phyloP scores from a whole-genome alignment of 1,140 invertebrate genomes.

The Solenopsis invicta region DNA sequence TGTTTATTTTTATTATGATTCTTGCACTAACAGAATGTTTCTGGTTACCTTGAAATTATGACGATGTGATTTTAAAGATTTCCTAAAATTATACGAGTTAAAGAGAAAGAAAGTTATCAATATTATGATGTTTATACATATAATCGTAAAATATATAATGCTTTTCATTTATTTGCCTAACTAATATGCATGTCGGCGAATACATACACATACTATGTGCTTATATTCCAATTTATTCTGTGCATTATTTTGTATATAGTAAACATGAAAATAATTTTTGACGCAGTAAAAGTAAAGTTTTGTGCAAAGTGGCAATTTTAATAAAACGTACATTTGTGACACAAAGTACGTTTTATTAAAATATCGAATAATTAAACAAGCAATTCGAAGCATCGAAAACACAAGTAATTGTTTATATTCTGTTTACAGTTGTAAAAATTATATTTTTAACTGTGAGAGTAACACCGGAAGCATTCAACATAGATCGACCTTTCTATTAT shows the following conservation, averaged over 20 bases:
- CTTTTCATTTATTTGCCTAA: not conserved
- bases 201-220: not conserved
- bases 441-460: no score
- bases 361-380: no score
- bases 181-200: not conserved
- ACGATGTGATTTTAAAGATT: not conserved
- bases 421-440: no score
- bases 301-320: not conserved
- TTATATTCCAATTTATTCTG: not conserved
- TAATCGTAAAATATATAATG: not conserved
- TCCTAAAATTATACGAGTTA: not conserved
- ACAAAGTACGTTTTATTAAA: not conserved
- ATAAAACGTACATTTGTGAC: not conserved
- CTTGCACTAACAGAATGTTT: not conserved
- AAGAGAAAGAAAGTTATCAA: not conserved
- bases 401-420: not conserved
- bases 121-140: not conserved
- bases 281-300: not conserved
- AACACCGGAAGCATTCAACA: no score
- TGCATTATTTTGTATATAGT: not conserved
- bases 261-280: not conserved
- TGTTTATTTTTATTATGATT: not conserved
- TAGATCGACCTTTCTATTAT: constrained; percentile 31
- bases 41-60: not conserved
- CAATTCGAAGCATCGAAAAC: not conserved